Conservation (phyloP, 1,140 invertebrate species). For the Globodera rostochiensis region DNA sequence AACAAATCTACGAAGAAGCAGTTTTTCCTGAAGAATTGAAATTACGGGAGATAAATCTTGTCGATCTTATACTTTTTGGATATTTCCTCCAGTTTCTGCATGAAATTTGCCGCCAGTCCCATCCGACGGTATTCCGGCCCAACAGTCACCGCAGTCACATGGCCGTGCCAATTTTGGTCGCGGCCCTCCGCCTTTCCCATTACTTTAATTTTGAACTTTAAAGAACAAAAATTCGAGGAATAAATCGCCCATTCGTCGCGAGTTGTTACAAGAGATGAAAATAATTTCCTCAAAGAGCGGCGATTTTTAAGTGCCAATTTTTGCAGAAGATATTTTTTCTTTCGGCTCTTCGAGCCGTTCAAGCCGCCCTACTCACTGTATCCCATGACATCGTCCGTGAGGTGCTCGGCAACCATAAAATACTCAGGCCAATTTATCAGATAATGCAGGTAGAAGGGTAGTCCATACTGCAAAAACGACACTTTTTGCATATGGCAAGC, state of each 20-base stretch:
- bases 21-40: conserved; percentile 76
- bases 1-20: conserved; percentile 98
- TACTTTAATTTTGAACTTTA: conserved; percentile 39
- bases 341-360: too few relatives aligned
- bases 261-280: too few relatives aligned
- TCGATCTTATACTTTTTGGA: conserved; percentile 80
- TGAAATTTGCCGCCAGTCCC: conserved; percentile 86
- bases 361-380: conserved; percentile 79
- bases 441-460: conserved; percentile 96
- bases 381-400: conserved; percentile 92
- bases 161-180: conserved; percentile 95
- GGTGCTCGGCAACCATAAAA: conserved; percentile 92
- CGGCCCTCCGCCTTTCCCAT: conserved; percentile 78
- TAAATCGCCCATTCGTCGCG: too few relatives aligned
- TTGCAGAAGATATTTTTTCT: not conserved
- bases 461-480: conserved; percentile 76
- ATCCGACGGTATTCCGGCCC: conserved; percentile 87
- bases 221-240: too few relatives aligned
- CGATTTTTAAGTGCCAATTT: not conserved
- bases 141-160: conserved; percentile 86
- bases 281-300: too few relatives aligned
- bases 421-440: conserved; percentile 98
- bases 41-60: not conserved
- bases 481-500: too few relatives aligned
- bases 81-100: conserved; percentile 90